Evolutionary conservation across 1,140 invertebrate genomes (phyloP), one percentile per base, ranked within the genome.

Genomic region (Drosophila malerkotliana): DNA sequence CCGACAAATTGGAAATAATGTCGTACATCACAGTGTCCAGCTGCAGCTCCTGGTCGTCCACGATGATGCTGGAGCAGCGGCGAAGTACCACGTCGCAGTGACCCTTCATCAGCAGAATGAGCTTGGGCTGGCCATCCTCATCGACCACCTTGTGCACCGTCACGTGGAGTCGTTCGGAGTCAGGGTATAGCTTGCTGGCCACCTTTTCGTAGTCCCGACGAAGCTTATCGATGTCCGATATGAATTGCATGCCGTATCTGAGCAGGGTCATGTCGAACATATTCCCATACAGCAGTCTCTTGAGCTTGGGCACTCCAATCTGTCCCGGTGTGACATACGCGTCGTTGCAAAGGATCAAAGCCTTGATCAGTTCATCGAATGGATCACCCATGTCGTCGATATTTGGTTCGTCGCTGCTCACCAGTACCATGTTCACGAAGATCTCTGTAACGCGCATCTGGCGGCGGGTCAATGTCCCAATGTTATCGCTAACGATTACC

Each of bases 311-410:
- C 21, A 88, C 61, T 6, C 74, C 69, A 0, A 60, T 15, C 12
- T 73, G 62, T 0, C 74, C 78, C 0, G 59, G 52, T 39, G 14
- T 39, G 0, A 71, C 14, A 6, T 28, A 7, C 0, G 82, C 82
- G 24, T 81, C 41, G 21, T 78, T 85, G 55, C 82, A 85, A 4
- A 85, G 49, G 0, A 87, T 44, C 1, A 78, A 56, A 6, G 54
- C 51, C 0, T 26, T 37, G 1, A 85, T 47, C 0, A 85, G 52
- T 15, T 64, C 54, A 2, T 52, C 1, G 0, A 75, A 64, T 0
- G 44, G 51, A 0, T 47, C 14, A 0, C 47, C 49, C 15, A 47
- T 5, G 0, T 1, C 3, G 0, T 0, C 0, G 41, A 15, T 5
- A 6, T 62, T 7, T 2, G 52, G 0, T 0, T 21, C 1, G 0